Conservation (phyloP, 2,888 invertebrate species). For the Dryomyza anilis region DNA sequence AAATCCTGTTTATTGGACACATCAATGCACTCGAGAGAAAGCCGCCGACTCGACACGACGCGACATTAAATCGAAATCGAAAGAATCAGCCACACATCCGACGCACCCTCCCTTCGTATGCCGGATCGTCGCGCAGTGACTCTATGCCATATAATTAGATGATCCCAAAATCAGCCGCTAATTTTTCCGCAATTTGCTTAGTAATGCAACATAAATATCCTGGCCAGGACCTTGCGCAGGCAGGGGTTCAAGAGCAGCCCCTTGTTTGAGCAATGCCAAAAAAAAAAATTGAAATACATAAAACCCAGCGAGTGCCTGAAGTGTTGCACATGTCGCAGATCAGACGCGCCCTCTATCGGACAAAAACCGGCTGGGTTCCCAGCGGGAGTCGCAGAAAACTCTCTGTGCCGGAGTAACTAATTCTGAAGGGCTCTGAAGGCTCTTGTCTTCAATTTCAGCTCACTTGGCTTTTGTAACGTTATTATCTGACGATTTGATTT, state of each 20-base stretch:
- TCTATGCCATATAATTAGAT: constrained; percentile 54
- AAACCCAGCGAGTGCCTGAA: constrained; percentile 40
- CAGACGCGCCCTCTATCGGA: constrained; percentile 24
- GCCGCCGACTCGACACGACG: not conserved
- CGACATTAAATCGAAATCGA: not conserved
- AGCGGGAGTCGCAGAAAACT: too few species aligned
- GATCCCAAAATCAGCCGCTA: constrained; percentile 63
- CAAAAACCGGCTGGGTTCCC: constrained; percentile 43
- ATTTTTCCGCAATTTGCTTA: constrained; percentile 63
- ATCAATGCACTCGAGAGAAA: constrained; percentile 6
- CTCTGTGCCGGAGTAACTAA: too few species aligned
- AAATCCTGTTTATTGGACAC: constrained; percentile 7
- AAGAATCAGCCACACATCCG: not conserved
- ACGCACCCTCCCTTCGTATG: not conserved
- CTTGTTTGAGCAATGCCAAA: not conserved
- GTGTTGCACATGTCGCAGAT: constrained; percentile 55
- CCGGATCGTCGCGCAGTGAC: constrained; percentile 4
- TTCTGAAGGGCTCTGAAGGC: constrained; percentile 31
- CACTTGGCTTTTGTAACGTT: constrained; percentile 61
- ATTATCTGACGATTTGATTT: constrained; percentile 62
- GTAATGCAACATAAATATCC: constrained; percentile 60
- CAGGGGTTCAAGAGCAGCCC: not conserved
- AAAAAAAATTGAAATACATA: not conserved
- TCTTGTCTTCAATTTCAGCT: constrained; percentile 53
- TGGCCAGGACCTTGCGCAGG: not conserved